Conservation (phyloP, 2,888 invertebrate species). For the Heliconius erato region DNA sequence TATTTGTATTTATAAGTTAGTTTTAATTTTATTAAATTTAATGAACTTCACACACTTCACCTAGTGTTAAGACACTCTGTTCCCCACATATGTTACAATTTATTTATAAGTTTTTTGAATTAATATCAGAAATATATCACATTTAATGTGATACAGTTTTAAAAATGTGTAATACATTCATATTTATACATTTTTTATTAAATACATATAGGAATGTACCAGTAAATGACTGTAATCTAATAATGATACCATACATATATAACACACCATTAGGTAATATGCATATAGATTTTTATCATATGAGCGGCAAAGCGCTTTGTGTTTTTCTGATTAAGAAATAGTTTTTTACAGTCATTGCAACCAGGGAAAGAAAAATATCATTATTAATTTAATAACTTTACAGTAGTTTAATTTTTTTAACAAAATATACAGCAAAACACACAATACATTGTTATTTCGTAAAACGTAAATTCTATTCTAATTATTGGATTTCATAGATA, state of each 20-base stretch:
- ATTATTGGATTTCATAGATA: neutral
- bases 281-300: conserved; percentile 30
- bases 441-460: neutral
- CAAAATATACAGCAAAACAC: neutral
- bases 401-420: neutral
- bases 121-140: no score
- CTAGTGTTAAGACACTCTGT: no score
- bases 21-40: no score
- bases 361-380: neutral
- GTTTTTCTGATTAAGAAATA: conserved; percentile 3
- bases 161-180: no score
- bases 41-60: no score
- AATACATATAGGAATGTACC: neutral
- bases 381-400: neutral
- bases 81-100: no score
- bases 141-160: no score
- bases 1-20: no score
- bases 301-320: conserved; percentile 25
- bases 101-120: no score
- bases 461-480: neutral
- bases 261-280: conserved; percentile 34
- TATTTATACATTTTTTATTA: neutral
- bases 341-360: conserved; percentile 14
- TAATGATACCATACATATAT: conserved; percentile 27
- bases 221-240: conserved; percentile 14